Evolutionary conservation across 2,113 vertebrate genomes (phyloP).

Genomic region (Epinephelus lanceolatus): DNA sequence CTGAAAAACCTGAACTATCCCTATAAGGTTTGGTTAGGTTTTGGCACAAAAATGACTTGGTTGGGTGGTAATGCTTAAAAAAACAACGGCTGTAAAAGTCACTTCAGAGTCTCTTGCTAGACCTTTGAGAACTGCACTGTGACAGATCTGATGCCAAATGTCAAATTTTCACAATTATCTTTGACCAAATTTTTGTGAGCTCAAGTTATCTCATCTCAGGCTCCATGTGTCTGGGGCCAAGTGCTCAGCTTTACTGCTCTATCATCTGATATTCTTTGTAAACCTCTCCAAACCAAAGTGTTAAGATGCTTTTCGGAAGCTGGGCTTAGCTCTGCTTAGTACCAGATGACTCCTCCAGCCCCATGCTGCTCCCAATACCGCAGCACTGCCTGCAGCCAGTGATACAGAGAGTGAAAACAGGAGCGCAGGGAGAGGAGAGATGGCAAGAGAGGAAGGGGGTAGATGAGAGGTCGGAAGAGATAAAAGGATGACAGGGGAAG

Average conservation of each 20-base stretch:
- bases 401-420: conserved; percentile 32
- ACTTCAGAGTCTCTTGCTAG: not conserved
- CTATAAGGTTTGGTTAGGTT: too few species aligned
- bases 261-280: conserved; percentile 58
- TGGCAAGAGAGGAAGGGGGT: conserved; percentile 40
- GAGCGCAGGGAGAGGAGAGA: conserved; percentile 23
- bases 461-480: conserved; percentile 65
- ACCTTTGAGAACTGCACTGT: not conserved
- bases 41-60: too few species aligned
- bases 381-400: conserved; percentile 61
- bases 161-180: conserved; percentile 2
- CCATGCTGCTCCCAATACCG: conserved; percentile 62
- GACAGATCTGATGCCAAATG: not conserved
- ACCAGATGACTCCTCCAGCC: conserved; percentile 71
- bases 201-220: conserved; percentile 10
- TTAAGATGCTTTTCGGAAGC: conserved; percentile 64
- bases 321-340: conserved; percentile 62
- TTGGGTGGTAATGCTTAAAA: not conserved
- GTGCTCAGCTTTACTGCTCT: conserved; percentile 47
- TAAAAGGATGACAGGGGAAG: conserved; percentile 65
- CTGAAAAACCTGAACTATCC: too few species aligned
- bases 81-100: too few species aligned
- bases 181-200: conserved; percentile 30
- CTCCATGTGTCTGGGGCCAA: conserved; percentile 47
- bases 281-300: conserved; percentile 59